Conservation (phyloP, 2,888 invertebrate species). For the Philonicus albiceps region DNA sequence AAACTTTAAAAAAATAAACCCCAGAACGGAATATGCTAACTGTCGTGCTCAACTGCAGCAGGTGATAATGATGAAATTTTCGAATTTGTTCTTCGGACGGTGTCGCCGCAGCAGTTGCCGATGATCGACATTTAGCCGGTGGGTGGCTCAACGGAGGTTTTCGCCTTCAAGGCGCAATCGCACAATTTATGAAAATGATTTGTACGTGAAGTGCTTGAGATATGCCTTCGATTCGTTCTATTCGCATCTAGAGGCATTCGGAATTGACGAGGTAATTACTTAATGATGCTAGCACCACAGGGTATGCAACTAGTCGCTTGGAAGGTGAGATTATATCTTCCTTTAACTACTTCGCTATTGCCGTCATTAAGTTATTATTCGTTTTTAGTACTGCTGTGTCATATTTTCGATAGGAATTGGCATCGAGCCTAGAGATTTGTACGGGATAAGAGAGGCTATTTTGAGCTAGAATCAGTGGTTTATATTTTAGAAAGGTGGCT, state of each 20-base stretch:
- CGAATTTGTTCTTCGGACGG: not conserved
- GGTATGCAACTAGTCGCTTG: not conserved
- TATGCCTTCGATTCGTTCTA: not conserved
- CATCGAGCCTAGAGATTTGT: not conserved
- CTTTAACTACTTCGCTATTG: not conserved
- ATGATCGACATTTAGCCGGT: slow-evolving; percentile 1
- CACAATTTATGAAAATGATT: slow-evolving; percentile 20
- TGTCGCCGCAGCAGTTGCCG: not conserved
- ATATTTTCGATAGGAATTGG: not conserved
- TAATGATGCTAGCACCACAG: not conserved
- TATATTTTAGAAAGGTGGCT: not conserved
- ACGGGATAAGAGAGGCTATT: not conserved
- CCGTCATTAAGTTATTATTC: not conserved
- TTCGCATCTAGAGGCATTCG: not conserved
- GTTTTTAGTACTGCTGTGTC: not conserved
- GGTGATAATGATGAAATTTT: slow-evolving; percentile 35
- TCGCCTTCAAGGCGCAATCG: not conserved
- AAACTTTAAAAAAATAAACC: not conserved
- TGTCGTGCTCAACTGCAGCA: slow-evolving; percentile 2
- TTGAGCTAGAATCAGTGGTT: not conserved
- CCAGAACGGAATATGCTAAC: not conserved
- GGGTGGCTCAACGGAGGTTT: not conserved
- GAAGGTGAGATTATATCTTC: slow-evolving; percentile 2
- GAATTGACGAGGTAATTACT: slow-evolving; percentile 4
- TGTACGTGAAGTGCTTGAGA: not conserved